Base-by-base conservation (phyloP, 2,113 vertebrate species). In the Prionailurus bengalensis region DNA sequence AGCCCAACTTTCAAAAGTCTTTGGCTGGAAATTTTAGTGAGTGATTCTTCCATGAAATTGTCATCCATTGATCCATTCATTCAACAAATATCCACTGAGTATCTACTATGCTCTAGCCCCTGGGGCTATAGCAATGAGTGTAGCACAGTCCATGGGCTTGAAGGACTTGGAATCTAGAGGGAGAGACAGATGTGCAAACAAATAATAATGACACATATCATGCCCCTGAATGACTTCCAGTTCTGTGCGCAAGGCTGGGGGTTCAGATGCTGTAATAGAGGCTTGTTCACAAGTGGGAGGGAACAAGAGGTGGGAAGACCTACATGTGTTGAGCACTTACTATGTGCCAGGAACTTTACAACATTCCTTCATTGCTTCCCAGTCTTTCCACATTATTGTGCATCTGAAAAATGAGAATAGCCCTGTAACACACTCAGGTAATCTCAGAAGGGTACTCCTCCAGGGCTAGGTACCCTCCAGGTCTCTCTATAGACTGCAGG, bases 11-110 rank as follows among this genome's bases (percentile, higher is more conserved):
- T 73, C 55, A 16, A 61, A 4, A 19, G 68, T 70, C 63, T 87
- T 39, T 95, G 84, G 79, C 91, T 95, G 61, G 95, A 97, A 94
- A 87, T 55, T 83, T 78, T 31, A 76, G 61, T 17, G 78, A n/a
- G 15, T n/a, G 29, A 88, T 51, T 88, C 70, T 87, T 92, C 48
- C 68, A 16, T 73, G 74, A 89, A 95, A n/a, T 65, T 51, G 15
- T 76, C 48, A 23, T 51, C 55, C 63, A 66, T 5, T 79, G 45
- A 80, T 51, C 23, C 73, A 96, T 42, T 81, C 85, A 68, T 70
- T 90, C 31, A 42, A 27, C 25, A 58, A 82, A 53, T 27, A 42
- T 45, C 70, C 61, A 51, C 27, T 73, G 76, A 92, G 42, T 8
- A 23, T 16, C 33, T 31, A 36, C 71, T 42, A 7, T 11, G 25